Evolutionary conservation across 1,140 invertebrate genomes (phyloP).

Genomic region (Andrena cerasifolii): DNA sequence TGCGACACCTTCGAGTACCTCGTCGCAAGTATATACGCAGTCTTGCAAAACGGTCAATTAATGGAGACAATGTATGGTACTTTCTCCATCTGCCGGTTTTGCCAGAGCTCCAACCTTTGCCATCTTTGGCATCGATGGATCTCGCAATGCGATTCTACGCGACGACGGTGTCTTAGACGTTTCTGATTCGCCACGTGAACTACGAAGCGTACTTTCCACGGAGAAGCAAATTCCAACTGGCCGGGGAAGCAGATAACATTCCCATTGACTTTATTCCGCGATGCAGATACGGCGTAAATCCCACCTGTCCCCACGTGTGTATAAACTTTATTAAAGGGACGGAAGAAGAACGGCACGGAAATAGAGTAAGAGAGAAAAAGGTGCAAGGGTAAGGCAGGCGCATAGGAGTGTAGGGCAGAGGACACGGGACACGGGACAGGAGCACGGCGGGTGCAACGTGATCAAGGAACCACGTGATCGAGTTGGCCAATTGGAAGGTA

Average conservation of each 20-base stretch:
- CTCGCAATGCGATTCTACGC: not conserved
- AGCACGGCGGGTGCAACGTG: slow-evolving; percentile 82
- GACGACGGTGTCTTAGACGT: no score
- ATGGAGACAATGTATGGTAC: not conserved
- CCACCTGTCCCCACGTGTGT: no score
- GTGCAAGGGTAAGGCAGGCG: no score
- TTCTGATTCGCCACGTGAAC: no score
- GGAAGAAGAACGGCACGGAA: not conserved
- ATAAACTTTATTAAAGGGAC: not conserved
- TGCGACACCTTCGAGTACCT: not conserved
- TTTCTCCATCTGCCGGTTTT: not conserved
- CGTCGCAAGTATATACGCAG: no score
- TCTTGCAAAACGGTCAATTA: not conserved
- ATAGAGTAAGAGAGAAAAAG: not conserved
- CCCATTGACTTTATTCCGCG: no score
- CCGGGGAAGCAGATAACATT: no score
- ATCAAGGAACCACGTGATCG: slow-evolving; percentile 72
- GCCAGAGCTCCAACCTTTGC: not conserved
- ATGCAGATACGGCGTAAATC: no score
- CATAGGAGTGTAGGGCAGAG: not conserved
- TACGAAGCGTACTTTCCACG: no score
- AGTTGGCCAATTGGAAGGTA: slow-evolving; percentile 65
- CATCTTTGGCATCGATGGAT: no score
- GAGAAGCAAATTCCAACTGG: no score
- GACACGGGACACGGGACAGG: slow-evolving; percentile 9